A percentile compares a stretch with the other conserved stretches of the same genome.
These are phyloP conservation scores for Zaprionus africanus DNA, from an alignment of 1,140 invertebrate species.

Conservation along the genomic window DNA sequence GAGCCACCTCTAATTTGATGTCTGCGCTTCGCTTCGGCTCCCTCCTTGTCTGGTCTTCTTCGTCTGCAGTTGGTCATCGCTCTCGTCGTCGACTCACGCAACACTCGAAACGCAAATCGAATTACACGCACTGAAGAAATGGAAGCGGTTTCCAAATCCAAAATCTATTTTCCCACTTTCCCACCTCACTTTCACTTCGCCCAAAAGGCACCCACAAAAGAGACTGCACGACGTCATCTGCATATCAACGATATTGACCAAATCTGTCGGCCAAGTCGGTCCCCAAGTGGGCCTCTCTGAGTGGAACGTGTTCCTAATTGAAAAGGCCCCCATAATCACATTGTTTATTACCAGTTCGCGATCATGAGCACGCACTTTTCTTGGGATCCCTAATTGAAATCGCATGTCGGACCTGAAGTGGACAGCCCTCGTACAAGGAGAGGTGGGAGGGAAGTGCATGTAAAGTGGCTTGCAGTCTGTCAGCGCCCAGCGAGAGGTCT, in stretches of 20 bases:
- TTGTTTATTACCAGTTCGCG: conserved; percentile 49
- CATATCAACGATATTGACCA: conserved; percentile 62
- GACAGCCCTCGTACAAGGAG: neutral
- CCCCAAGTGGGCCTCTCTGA: neutral
- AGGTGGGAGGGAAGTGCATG: neutral
- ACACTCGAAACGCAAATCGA: conserved; percentile 24
- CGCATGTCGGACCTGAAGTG: conserved; percentile 23
- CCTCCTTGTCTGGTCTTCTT: neutral
- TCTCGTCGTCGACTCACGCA: conserved; percentile 26
- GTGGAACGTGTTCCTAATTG: conserved; percentile 59
- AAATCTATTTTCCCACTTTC: conserved; percentile 25
- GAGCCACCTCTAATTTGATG: neutral
- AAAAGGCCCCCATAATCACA: conserved; percentile 67
- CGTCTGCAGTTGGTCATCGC: conserved; percentile 15
- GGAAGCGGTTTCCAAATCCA: conserved; percentile 33
- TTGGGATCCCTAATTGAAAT: conserved; percentile 65
- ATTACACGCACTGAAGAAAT: conserved; percentile 21
- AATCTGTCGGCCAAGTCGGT: conserved; percentile 23
- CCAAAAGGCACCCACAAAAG: conserved; percentile 34
- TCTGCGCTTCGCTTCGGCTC: neutral
- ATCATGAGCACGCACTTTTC: conserved; percentile 71
- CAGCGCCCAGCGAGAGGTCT: conserved; percentile 58
- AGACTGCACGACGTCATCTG: conserved; percentile 55
- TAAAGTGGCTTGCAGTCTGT: conserved; percentile 28
- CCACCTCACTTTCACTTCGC: conserved; percentile 63